Evolutionary conservation across 2,113 vertebrate species (phyloP).

Genomic region (Epinephelus fuscoguttatus): DNA sequence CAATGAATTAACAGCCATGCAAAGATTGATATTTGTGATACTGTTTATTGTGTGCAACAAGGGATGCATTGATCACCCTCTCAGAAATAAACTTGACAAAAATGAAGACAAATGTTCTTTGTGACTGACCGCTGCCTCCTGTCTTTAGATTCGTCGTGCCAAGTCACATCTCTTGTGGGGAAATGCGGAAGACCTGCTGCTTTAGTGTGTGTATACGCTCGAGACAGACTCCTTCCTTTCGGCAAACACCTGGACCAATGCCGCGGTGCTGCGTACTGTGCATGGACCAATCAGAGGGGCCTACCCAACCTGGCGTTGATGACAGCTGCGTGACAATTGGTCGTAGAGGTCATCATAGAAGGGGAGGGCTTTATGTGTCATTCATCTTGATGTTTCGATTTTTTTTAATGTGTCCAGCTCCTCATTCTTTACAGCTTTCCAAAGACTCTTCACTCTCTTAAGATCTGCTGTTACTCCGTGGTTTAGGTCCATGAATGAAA

Average conservation of each 20-base stretch:
- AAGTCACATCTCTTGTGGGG: constrained; percentile 75
- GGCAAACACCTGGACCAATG: constrained; percentile 83
- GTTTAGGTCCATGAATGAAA: constrained; percentile 64
- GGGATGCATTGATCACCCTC: constrained; percentile 30
- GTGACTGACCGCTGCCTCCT: constrained; percentile 82
- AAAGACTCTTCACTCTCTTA: constrained; percentile 69
- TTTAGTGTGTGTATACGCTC: constrained; percentile 79
- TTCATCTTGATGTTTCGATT: constrained; percentile 60
- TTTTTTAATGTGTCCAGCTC: constrained; percentile 57
- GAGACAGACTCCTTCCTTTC: constrained; percentile 75
- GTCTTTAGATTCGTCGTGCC: constrained; percentile 84
- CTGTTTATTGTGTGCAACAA: constrained; percentile 31
- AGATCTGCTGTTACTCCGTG: constrained; percentile 68
- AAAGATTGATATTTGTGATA: not conserved
- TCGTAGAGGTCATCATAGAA: constrained; percentile 51
- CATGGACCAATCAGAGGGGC: constrained; percentile 83
- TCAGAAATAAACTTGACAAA: constrained; percentile 64
- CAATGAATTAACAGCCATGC: not conserved
- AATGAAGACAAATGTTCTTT: constrained; percentile 25
- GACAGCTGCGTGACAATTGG: constrained; percentile 74
- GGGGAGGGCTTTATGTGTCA: constrained; percentile 60
- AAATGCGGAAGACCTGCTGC: constrained; percentile 80
- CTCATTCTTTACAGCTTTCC: constrained; percentile 65
- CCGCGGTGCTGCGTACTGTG: constrained; percentile 70
- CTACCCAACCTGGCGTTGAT: constrained; percentile 69